Percentiles rank a stretch among this genome's conserved stretches.
Evolutionary conservation across 2,888 invertebrate species (phyloP).

Genomic region (Shargacucullia verbasci): DNA sequence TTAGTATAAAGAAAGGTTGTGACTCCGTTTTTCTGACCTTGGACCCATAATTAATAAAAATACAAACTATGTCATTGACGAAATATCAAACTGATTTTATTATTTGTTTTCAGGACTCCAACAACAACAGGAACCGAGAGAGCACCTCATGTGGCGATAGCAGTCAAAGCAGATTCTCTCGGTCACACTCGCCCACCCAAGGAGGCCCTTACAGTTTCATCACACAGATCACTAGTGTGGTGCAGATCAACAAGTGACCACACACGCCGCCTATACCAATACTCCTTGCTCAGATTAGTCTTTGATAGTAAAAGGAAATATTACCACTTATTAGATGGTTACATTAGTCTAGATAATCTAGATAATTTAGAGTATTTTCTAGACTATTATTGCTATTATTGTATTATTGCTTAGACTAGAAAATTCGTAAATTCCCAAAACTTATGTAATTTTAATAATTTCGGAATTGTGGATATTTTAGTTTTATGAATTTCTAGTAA

Average conservation of each 20-base stretch:
- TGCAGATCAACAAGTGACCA: conserved; percentile 50
- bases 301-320: conserved; percentile 11
- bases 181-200: conserved; percentile 32
- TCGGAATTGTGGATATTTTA: conserved; percentile 25
- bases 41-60: too few species aligned
- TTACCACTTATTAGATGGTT: conserved; percentile 3
- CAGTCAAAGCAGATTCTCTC: conserved; percentile 33
- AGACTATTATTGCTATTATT: too few species aligned
- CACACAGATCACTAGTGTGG: conserved; percentile 53
- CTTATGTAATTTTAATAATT: conserved; percentile 8
- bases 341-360: too few species aligned
- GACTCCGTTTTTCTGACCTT: too few species aligned
- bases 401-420: not conserved
- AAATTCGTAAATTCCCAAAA: conserved; percentile 1
- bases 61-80: too few species aligned
- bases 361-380: too few species aligned
- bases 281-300: conserved; percentile 22
- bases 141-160: conserved; percentile 29
- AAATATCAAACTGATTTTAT: not conserved
- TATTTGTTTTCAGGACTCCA: conserved; percentile 33
- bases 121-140: conserved; percentile 37
- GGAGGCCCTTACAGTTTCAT: conserved; percentile 43
- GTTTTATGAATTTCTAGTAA: conserved; percentile 15
- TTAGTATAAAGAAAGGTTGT: too few species aligned
- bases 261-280: conserved; percentile 26